Evolutionary conservation across 2,888 invertebrate species (phyloP), one percentile per base, ranked within the genome.

Genomic region (Agrochola lychnidis): DNA sequence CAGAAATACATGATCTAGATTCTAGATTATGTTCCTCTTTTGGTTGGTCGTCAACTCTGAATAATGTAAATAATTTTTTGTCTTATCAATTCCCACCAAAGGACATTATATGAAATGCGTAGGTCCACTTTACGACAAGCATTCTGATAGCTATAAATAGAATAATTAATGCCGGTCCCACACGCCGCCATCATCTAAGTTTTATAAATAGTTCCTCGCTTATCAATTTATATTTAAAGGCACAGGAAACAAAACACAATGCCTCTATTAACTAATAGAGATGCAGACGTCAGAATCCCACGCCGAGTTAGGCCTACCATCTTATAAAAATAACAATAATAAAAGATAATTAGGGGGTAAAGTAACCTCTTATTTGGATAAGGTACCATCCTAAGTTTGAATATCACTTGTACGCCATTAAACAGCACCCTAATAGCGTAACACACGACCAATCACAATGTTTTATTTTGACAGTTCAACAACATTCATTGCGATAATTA

Each of bases 171-270:
- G 36, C 45, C 6, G 9, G 25, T 19, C 64, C 25, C 59, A 59
- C 68, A 53, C 68, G 40, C 14, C 6, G 30, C 36, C 57, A 56
- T 59, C 48, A 68, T 56, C 45, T 67, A 68, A 48, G 25, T 42
- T 78, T 56, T 69, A 68, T 71, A 76, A 68, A 66, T 70, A 70
- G 62, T 53, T 25, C 36, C 53, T 57, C 36, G 14, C 36, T 62
- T 6, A 36, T 73, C 53, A 77, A 78, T 67, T 73, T 40, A 70
- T 83, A 68, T 73, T 61, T 42, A 73, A 80, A 78, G 22, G 67
- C 62, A 66, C 48, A 66, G 57, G 66, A 63, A 79, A 78, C 30
- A 53, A 69, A 53, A 73, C 25, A 83, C 84, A 82, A 83, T 82
- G 69, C 64, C 7, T 59, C 71, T 67, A 67, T 82, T 72, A 75